Evolutionary conservation across 2,797 vertebrate genomes (phyloP), one percentile per base, ranked within the genome.

Genomic region (Echiichthys vipera): DNA sequence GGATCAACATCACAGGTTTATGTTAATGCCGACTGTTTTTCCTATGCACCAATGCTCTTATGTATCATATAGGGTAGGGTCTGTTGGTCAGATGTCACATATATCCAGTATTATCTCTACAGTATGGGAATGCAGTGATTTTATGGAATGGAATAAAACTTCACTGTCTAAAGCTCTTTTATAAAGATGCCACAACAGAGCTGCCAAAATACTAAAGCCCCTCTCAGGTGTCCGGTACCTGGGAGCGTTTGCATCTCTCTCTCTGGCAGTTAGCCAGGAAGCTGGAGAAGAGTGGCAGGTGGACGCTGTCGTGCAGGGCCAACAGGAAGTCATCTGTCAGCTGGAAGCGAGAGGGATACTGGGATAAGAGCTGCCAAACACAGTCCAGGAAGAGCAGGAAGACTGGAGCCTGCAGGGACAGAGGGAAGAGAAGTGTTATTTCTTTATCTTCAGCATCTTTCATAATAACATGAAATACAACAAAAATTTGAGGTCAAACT

Each of bases 331-430:
- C 93, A 46, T 96, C 96, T 0, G 96, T 97, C 86, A 99, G 95
- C 90, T 98, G 95, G 70, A 99, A 99, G 55, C 94, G 88, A 0
- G 90, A 91, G 0, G 97, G 96, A 81, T 94, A 96, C 77, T 98
- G 97, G 54, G 93, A 92, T 84, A 96, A 88, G 57, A 98, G 92
- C 91, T 99, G 97, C 97, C 98, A 98, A 2, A 96, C 89, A 9
- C 97, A 99, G 74, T 99, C 96, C 78, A 99, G 94, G 91, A 99
- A 98, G 1, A 99, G 95, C 81, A 96, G 93, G 84, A 99, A 98
- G 71, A 98, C 94, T 0, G 97, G 96, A 1, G 97, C 95, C 98
- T 99, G 89, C 62, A 43, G 68, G 30, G 34, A 46, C 3, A 14
- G n/a, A 45, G 17, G 9, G 10, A 20, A 3, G 34, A 5, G 13